phyloP scores from a whole-genome alignment of 2,113 vertebrate genomes.

The Platichthys stellatus region DNA sequence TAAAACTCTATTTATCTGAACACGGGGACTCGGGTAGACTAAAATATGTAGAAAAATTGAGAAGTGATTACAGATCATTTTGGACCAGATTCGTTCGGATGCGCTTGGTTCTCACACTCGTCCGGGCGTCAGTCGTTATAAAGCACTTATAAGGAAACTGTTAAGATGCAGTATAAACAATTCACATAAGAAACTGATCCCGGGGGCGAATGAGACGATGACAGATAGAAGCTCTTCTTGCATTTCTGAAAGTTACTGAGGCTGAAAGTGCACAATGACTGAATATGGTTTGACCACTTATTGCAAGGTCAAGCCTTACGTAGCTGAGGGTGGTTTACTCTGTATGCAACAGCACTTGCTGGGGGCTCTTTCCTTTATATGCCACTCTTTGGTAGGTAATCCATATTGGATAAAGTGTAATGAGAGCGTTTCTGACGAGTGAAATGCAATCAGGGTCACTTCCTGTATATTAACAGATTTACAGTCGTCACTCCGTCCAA shows the following conservation, averaged over 20 bases:
- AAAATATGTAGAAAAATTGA: background rate
- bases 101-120: background rate
- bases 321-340: slow-evolving; percentile 36
- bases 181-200: slow-evolving; percentile 10
- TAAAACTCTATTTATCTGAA: background rate
- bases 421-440: slow-evolving; percentile 67
- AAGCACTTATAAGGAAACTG: slow-evolving; percentile 76
- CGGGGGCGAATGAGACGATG: background rate
- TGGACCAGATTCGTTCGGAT: slow-evolving; percentile 7
- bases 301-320: slow-evolving; percentile 26
- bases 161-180: slow-evolving; percentile 60
- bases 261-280: slow-evolving; percentile 19
- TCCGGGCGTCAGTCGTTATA: slow-evolving; percentile 9
- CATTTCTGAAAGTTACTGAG: slow-evolving; percentile 28
- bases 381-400: slow-evolving; percentile 89
- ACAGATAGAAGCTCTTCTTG: slow-evolving; percentile 5
- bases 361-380: slow-evolving; percentile 51
- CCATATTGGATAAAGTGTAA: slow-evolving; percentile 97
- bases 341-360: slow-evolving; percentile 53
- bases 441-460: slow-evolving; percentile 62
- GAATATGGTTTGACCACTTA: slow-evolving; percentile 50
- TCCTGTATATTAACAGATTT: slow-evolving; percentile 89
- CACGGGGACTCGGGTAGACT: no score
- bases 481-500: slow-evolving; percentile 67
- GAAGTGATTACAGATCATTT: slow-evolving; percentile 9